Percentiles rank a stretch among this genome's conserved stretches.
Evolutionary conservation across 2,888 invertebrate genomes (phyloP).

Genomic region (Serrognathus titanus): DNA sequence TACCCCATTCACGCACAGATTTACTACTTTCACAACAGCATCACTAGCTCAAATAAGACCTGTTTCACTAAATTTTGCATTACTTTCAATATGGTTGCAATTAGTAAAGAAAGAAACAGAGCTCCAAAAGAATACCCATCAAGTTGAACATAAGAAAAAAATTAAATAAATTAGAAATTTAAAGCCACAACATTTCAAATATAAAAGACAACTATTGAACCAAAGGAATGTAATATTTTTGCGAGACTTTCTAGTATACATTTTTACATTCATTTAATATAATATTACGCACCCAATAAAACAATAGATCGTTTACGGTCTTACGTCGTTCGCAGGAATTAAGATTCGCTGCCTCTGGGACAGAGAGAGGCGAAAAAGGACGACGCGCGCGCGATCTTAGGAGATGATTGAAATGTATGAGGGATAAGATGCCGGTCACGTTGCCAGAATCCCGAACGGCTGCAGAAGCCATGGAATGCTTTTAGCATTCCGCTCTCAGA

Average conservation of each 20-base stretch:
- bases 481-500: constrained; percentile 44
- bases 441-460: constrained; percentile 36
- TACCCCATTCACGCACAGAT: constrained; percentile 25
- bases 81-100: no score
- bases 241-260: no score
- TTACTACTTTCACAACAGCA: constrained; percentile 7
- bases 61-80: not conserved
- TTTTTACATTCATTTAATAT: no score
- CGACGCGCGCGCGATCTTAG: constrained; percentile 15
- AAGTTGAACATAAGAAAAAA: no score
- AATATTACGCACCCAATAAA: no score
- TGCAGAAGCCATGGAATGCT: constrained; percentile 43
- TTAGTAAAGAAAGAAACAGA: no score
- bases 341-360: not conserved
- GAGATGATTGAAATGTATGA: constrained; percentile 38
- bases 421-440: constrained; percentile 38
- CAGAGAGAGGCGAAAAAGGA: constrained; percentile 5
- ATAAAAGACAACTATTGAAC: no score
- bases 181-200: no score
- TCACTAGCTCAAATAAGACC: not conserved
- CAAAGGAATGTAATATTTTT: no score
- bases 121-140: no score
- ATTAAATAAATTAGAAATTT: no score
- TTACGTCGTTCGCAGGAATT: not conserved
- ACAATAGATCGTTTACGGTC: no score